phyloP scores from a whole-genome alignment of 2,888 invertebrate species.

The Cordilura impudica region DNA sequence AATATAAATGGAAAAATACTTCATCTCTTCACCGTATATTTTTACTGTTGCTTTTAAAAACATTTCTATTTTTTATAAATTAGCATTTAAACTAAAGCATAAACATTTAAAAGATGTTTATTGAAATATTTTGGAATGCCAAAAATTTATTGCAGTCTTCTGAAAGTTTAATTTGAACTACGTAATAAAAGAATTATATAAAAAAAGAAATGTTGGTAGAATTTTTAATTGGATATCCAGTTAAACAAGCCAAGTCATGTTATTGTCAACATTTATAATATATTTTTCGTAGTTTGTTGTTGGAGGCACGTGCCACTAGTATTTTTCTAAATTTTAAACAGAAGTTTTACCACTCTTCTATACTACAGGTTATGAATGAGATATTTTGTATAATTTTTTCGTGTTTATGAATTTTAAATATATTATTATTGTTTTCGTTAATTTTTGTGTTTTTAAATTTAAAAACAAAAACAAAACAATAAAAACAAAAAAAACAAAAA shows the following conservation, averaged over 20 bases:
- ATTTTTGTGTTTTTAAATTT: background rate
- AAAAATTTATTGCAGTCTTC: background rate
- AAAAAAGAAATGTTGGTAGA: background rate
- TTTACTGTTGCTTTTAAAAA: background rate
- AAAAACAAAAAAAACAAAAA: background rate
- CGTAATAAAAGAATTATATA: too few relatives aligned
- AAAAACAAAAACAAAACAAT: background rate
- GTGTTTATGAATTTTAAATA: background rate
- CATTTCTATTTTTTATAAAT: background rate
- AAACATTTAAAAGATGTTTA: background rate
- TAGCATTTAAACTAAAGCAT: constrained; percentile 4
- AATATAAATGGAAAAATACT: too few relatives aligned
- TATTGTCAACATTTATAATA: background rate
- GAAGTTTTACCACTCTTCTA: background rate
- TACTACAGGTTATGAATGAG: background rate
- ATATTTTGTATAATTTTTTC: background rate
- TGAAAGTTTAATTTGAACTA: background rate
- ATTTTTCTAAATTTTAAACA: background rate
- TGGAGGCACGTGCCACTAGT: background rate
- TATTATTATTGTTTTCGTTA: background rate
- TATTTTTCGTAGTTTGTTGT: background rate
- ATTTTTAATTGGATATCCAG: background rate
- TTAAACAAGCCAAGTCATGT: background rate
- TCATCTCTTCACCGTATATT: too few relatives aligned
- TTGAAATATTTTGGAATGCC: background rate